phyloP scores from a whole-genome alignment of 1,140 invertebrate species.

The Drosophila teissieri region DNA sequence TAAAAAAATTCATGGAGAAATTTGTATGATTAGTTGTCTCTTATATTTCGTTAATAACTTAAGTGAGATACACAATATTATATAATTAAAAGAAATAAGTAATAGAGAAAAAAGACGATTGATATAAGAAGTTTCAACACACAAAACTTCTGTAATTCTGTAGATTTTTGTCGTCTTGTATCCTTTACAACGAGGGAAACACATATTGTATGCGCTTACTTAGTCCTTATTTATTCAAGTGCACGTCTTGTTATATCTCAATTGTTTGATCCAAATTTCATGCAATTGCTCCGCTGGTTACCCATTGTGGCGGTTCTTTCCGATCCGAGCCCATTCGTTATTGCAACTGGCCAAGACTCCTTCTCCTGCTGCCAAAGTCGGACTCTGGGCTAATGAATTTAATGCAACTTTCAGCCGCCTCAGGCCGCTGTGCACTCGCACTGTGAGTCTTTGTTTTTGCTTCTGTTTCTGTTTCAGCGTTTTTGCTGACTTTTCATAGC shows the following conservation, averaged over 20 bases:
- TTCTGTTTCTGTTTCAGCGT: slow-evolving; percentile 29
- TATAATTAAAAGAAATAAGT: too few relatives aligned
- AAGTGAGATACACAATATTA: too few relatives aligned
- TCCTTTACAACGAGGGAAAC: too few relatives aligned
- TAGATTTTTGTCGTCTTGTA: too few relatives aligned
- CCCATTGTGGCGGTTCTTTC: slow-evolving; percentile 60
- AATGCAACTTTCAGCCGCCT: slow-evolving; percentile 71
- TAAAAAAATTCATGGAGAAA: too few relatives aligned
- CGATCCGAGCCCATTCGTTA: slow-evolving; percentile 43
- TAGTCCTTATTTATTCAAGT: slow-evolving; percentile 9
- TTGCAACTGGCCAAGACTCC: slow-evolving; percentile 41
- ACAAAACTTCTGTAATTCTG: too few relatives aligned
- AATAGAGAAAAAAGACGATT: too few relatives aligned
- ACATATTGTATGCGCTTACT: too few relatives aligned
- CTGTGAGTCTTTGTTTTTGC: neutral
- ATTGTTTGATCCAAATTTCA: slow-evolving; percentile 81
- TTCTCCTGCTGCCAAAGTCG: slow-evolving; percentile 30
- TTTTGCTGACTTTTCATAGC: slow-evolving; percentile 54
- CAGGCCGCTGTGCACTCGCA: slow-evolving; percentile 57
- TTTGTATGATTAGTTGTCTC: too few relatives aligned
- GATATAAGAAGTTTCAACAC: too few relatives aligned
- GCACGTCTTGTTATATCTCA: slow-evolving; percentile 67
- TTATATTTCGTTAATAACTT: too few relatives aligned
- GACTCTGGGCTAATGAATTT: slow-evolving; percentile 74
- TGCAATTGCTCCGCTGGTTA: slow-evolving; percentile 80